Conservation (phyloP, 2,888 invertebrate genomes). For the Papilio protenor region DNA sequence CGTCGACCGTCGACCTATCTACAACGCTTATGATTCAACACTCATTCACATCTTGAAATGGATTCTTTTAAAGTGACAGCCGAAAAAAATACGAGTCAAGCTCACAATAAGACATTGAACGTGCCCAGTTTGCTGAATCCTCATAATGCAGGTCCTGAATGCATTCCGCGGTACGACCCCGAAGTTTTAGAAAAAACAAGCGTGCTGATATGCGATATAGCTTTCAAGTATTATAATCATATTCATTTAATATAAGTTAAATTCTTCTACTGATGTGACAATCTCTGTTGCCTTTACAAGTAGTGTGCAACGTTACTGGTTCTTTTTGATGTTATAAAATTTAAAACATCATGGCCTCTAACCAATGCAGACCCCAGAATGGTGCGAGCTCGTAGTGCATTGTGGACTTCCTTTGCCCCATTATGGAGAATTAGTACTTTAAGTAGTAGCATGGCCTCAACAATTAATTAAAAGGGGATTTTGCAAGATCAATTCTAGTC, state of each 20-base stretch:
- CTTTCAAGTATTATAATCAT: neutral
- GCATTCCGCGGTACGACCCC: constrained; percentile 47
- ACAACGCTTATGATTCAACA: constrained; percentile 56
- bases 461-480: neutral
- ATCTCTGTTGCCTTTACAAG: no score
- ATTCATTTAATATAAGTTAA: neutral
- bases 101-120: constrained; percentile 57
- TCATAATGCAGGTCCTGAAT: constrained; percentile 48
- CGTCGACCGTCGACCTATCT: constrained; percentile 31
- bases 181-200: constrained; percentile 40
- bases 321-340: no score
- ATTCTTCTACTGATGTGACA: neutral
- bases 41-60: constrained; percentile 56
- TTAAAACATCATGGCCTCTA: no score
- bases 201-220: constrained; percentile 25
- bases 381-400: no score
- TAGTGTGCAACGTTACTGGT: no score
- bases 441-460: no score
- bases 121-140: constrained; percentile 55
- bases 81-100: constrained; percentile 54
- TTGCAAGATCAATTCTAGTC: neutral
- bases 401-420: no score
- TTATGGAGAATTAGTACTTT: no score
- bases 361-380: no score
- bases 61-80: constrained; percentile 52